Evolutionary conservation across 92 coral and sea anemone species (phyloP).

Genomic region (Umimayanthus kanabou): DNA sequence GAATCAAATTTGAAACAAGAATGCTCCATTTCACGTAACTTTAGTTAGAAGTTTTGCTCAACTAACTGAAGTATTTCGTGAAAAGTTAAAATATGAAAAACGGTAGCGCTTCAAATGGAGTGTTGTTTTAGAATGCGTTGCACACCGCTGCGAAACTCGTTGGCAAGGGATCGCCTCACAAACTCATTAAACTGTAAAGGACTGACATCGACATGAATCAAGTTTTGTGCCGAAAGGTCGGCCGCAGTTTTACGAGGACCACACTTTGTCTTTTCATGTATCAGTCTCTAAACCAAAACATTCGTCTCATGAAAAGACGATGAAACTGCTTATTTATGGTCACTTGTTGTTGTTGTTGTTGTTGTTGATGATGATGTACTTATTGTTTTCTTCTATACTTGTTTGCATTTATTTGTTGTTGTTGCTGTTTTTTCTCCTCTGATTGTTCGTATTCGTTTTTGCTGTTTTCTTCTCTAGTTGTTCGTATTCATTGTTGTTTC

Average conservation of each 20-base stretch:
- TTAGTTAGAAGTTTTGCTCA: too few relatives aligned
- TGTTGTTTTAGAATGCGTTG: background rate
- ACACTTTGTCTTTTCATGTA: background rate
- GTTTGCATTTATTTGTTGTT: too few relatives aligned
- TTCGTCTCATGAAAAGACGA: background rate
- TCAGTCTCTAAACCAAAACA: background rate
- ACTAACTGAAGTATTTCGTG: background rate
- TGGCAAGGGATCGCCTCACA: background rate
- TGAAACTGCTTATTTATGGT: too few relatives aligned
- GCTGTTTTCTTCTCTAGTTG: too few relatives aligned
- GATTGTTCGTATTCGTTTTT: too few relatives aligned
- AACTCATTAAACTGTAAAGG: background rate
- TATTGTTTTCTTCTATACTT: too few relatives aligned
- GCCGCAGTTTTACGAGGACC: background rate
- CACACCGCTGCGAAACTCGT: background rate
- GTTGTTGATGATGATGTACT: too few relatives aligned
- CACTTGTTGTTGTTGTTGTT: too few relatives aligned
- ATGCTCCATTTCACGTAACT: too few relatives aligned
- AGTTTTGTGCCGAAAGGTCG: background rate
- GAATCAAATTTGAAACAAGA: too few relatives aligned
- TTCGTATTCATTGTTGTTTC: too few relatives aligned
- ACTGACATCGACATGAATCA: background rate
- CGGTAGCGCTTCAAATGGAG: background rate
- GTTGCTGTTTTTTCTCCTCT: too few relatives aligned
- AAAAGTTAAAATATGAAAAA: background rate